A percentile compares a stretch with the other conserved stretches of the same genome.
Evolutionary conservation across 2,797 vertebrate species (phyloP).

Genomic region (Crocodylus rhombifer): DNA sequence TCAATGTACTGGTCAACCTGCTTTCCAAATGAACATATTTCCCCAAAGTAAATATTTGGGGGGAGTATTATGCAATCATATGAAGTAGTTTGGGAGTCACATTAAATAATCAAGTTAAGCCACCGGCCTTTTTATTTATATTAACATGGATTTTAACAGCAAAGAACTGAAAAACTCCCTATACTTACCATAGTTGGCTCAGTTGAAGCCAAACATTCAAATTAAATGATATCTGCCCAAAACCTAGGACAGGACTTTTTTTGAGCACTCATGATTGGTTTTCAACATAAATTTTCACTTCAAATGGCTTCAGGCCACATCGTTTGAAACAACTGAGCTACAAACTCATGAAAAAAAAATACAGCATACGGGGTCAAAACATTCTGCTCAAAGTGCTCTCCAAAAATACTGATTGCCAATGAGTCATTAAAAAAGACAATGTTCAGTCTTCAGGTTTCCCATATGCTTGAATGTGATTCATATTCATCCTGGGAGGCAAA

Average conservation of each 20-base stretch:
- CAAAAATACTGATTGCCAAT: not conserved
- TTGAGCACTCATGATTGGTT: not conserved
- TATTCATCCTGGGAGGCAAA: constrained; percentile 47
- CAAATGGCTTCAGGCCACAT: not conserved
- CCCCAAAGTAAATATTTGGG: not conserved
- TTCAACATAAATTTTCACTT: not conserved
- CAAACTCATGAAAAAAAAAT: not conserved
- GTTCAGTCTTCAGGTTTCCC: constrained; percentile 20
- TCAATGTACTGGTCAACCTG: not conserved
- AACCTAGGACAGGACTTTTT: not conserved
- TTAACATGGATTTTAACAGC: not conserved
- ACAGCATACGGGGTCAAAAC: not conserved
- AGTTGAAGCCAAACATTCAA: not conserved
- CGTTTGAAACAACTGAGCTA: not conserved
- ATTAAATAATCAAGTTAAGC: not conserved
- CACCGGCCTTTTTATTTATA: not conserved
- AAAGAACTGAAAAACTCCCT: not conserved
- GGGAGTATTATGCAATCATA: not conserved
- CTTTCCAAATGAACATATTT: too few relatives aligned
- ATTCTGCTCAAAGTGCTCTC: not conserved
- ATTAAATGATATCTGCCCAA: not conserved
- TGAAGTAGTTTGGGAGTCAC: not conserved
- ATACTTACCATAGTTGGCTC: not conserved
- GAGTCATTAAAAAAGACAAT: constrained; percentile 7
- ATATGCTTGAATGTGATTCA: constrained; percentile 40